phyloP scores from a whole-genome alignment of 2,113 vertebrate species.

The Prionailurus bengalensis region DNA sequence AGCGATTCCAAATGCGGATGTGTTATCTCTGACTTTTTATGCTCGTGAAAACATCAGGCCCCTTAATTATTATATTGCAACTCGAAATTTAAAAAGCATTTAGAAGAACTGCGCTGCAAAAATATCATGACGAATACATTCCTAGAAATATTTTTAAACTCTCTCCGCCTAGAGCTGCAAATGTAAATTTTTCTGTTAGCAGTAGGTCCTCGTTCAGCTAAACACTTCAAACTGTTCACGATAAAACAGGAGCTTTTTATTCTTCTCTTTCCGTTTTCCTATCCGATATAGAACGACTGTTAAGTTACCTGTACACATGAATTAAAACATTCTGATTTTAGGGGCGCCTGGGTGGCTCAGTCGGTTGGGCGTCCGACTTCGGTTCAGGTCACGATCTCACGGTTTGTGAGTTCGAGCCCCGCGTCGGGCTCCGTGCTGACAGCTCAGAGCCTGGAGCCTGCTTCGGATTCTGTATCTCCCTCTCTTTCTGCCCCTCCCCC shows the following conservation, averaged over 20 bases:
- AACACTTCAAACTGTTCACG: constrained; percentile 52
- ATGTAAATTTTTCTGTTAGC: constrained; percentile 5
- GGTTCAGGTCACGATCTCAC: too few species aligned
- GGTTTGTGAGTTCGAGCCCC: too few species aligned
- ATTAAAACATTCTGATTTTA: constrained; percentile 38
- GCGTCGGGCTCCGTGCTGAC: too few species aligned
- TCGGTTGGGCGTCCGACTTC: too few species aligned
- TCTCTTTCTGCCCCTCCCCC: too few species aligned
- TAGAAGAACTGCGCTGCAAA: constrained; percentile 16
- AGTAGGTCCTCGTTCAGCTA: neutral
- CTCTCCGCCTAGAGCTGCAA: neutral
- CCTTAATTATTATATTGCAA: constrained; percentile 18
- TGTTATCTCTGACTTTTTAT: neutral
- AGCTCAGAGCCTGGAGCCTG: too few species aligned
- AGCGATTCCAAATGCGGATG: neutral
- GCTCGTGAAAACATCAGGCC: neutral
- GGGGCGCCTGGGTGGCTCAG: too few species aligned
- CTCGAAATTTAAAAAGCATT: constrained; percentile 34
- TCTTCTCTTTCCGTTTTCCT: constrained; percentile 36
- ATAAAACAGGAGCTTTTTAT: neutral
- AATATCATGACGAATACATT: constrained; percentile 13
- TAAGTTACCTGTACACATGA: neutral
- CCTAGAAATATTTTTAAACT: constrained; percentile 53
- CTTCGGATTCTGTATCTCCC: too few species aligned
- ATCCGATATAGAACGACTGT: neutral